These are phyloP conservation scores for Labia minor DNA, from an alignment of 2,888 invertebrate genomes.

Conservation along the genomic window DNA sequence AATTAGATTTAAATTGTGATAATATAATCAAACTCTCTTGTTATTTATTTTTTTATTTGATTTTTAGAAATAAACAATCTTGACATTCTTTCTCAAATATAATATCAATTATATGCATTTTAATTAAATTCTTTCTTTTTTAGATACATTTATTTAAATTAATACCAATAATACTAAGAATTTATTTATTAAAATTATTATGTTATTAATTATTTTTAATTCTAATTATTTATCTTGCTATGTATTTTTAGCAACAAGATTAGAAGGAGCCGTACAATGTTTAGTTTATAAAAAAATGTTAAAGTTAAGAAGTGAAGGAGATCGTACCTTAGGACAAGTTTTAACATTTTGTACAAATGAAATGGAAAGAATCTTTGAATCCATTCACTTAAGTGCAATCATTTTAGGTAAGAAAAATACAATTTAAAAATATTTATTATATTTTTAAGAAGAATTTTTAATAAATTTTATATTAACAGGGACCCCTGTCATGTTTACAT, in stretches of 20 bases:
- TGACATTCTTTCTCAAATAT: too few species aligned
- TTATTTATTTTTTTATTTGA: too few species aligned
- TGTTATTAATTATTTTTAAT: too few species aligned
- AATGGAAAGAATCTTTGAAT: conserved; percentile 26
- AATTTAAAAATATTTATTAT: neutral
- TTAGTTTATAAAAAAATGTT: conserved; percentile 25
- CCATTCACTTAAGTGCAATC: conserved; percentile 24
- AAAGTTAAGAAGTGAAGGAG: conserved; percentile 24
- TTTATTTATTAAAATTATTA: too few species aligned
- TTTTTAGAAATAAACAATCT: too few species aligned
- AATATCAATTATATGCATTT: too few species aligned
- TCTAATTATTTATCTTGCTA: neutral
- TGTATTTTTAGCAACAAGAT: conserved; percentile 20
- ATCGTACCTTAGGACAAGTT: conserved; percentile 24
- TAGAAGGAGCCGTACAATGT: conserved; percentile 25
- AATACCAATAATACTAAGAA: too few species aligned
- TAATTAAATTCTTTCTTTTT: too few species aligned
- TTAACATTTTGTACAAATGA: conserved; percentile 26
- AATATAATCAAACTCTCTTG: too few species aligned
- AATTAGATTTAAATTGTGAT: too few species aligned
- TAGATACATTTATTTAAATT: too few species aligned
- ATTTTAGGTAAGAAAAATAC: conserved; percentile 21
- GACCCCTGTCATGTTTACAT: conserved; percentile 34
- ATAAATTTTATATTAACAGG: conserved; percentile 25
- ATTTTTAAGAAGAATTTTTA: neutral